Evolutionary conservation across 2,113 vertebrate species (phyloP), one percentile per base, ranked within the genome.

Genomic region (Pedetes capensis): DNA sequence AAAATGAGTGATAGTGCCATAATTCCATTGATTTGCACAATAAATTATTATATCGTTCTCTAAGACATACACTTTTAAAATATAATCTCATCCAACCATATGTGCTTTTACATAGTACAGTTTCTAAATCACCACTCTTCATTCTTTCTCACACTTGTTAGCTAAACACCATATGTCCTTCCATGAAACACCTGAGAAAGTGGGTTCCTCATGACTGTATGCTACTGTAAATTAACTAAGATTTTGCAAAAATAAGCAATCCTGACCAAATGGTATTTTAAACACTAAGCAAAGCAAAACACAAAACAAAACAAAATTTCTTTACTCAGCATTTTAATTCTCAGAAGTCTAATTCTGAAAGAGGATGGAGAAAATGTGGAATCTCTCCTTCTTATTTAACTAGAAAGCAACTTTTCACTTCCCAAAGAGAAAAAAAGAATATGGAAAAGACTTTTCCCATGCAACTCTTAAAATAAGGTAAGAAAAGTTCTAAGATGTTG

Each of bases 241-340:
- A 91, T 91, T 95, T 47, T 80, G 16, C 71, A 72, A 90, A 87
- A 68, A 66, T 18, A 29, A 84, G 76, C 42, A 75, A 66, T 69
- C 18, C 42, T 93, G 44, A 61, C 37, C 64, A 93, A 90, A 34
- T 42, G 34, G 25, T 81, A 85, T 63, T 51, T n/a, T 57, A 89
- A 78, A 80, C 42, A 81, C n/a, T 29, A 57, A 39, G 12, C 47
- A 85, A 91, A 93, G 63, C 18, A 74, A 68, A 72, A 59, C 17
- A 90, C 11, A 84, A 66, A 20, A 88, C 6, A n/a, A n/a, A n/a
- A n/a, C n/a, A n/a, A n/a, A n/a, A 3, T 37, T 68, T 90, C 14
- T 49, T 59, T 32, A 69, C 18, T 47, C 29, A 75, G 78, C 27
- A 57, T 88, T 75, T 64, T 27, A 53, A 49, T 34, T 69, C 42